A percentile compares a stretch with the other conserved stretches of the same genome.
Conservation (phyloP, 2,797 vertebrate species). For the Holocentrus rufus region DNA sequence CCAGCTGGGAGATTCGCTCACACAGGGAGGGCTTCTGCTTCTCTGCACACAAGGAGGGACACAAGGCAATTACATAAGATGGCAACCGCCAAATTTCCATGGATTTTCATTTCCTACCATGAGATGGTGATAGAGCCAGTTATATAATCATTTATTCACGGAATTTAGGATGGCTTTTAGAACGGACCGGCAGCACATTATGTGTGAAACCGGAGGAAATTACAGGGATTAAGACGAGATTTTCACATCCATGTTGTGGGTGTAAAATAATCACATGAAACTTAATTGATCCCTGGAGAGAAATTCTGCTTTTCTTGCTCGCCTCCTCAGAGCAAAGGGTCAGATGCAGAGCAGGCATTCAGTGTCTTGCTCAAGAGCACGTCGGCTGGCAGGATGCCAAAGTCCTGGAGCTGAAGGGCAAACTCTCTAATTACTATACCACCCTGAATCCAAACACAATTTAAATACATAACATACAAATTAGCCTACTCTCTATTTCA, state of each 20-base stretch:
- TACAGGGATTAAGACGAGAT: neutral
- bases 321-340: no score
- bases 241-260: neutral
- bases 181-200: neutral
- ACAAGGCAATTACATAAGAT: neutral
- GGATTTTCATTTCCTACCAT: slow-evolving; percentile 1
- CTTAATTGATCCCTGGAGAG: no score
- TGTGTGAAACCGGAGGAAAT: neutral
- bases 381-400: no score
- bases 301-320: no score
- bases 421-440: no score
- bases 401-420: no score
- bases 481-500: neutral
- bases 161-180: neutral
- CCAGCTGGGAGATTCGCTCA: slow-evolving; percentile 81
- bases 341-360: no score
- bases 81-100: neutral
- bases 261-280: neutral
- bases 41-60: slow-evolving; percentile 74
- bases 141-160: neutral
- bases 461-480: no score
- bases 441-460: no score
- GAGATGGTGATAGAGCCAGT: neutral
- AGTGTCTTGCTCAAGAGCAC: no score
- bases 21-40: slow-evolving; percentile 80